These are phyloP conservation scores for Drosophila miranda DNA, from an alignment of 1,140 invertebrate species.

Conservation along the genomic window DNA sequence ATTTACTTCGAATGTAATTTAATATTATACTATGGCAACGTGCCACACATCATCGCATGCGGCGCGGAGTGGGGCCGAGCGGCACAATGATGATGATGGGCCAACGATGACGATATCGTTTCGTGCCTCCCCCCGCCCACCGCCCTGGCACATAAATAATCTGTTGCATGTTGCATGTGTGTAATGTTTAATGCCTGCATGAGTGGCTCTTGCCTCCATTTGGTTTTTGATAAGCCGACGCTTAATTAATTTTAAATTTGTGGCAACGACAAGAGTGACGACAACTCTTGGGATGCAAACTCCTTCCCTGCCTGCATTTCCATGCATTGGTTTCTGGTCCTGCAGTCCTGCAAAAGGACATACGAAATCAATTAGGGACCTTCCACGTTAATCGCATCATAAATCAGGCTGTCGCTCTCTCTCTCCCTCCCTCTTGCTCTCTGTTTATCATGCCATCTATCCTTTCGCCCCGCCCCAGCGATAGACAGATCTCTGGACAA, in stretches of 20 bases:
- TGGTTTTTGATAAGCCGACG: constrained; percentile 56
- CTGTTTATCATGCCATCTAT: not conserved
- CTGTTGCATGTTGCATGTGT: constrained; percentile 49
- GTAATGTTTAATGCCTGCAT: constrained; percentile 6
- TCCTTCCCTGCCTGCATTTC: constrained; percentile 1
- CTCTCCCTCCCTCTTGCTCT: not conserved
- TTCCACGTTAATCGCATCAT: constrained; percentile 76
- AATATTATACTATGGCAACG: constrained; percentile 58
- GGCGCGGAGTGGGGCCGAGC: too few relatives aligned
- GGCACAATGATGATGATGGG: constrained; percentile 5
- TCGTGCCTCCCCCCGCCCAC: constrained; percentile 23
- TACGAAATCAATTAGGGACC: constrained; percentile 68
- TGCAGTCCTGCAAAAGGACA: not conserved
- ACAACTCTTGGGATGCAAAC: constrained; percentile 64
- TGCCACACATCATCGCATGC: too few relatives aligned
- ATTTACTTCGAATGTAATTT: constrained; percentile 67
- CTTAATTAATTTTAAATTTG: constrained; percentile 74
- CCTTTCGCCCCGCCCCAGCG: constrained; percentile 32
- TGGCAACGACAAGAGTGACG: constrained; percentile 47
- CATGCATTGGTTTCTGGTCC: too few relatives aligned
- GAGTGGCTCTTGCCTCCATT: constrained; percentile 35
- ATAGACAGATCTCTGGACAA: constrained; percentile 46
- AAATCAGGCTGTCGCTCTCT: constrained; percentile 55
- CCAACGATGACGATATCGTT: constrained; percentile 18
- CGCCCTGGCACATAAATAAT: constrained; percentile 61